Evolutionary conservation across 2,113 vertebrate species (phyloP).

Genomic region (Mesembrinibis cayennensis): DNA sequence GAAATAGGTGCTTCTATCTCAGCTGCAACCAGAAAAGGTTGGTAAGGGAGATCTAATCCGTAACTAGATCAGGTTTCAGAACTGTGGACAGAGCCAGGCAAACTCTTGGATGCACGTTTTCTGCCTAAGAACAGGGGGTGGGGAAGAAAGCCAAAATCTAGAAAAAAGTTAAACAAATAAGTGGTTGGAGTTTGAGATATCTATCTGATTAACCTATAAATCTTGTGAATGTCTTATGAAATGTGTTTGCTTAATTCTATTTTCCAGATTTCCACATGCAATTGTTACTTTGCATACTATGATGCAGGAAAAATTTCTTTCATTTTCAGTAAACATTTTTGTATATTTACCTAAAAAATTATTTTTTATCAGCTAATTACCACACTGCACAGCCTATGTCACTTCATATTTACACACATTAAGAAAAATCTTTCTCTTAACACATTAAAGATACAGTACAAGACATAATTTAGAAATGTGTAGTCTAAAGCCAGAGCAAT

Average conservation of each 20-base stretch:
- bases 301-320: background rate
- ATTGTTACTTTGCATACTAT: background rate
- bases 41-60: background rate
- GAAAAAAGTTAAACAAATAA: background rate
- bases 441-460: background rate
- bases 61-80: background rate
- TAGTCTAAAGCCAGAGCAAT: too few species aligned
- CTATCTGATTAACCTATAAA: background rate
- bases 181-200: background rate
- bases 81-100: background rate
- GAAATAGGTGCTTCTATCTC: fast-evolving
- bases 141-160: background rate
- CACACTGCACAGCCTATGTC: fast-evolving
- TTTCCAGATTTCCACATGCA: background rate
- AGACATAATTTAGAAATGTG: background rate
- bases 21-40: too few species aligned
- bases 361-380: background rate
- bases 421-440: background rate
- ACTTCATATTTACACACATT: background rate
- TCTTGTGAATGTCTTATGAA: background rate
- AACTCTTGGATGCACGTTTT: background rate
- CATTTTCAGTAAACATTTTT: background rate
- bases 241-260: background rate
- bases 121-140: background rate
- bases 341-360: background rate